These are phyloP conservation scores for Heteromurus nitidus DNA, from an alignment of 2,888 invertebrate genomes.

Conservation along the genomic window DNA sequence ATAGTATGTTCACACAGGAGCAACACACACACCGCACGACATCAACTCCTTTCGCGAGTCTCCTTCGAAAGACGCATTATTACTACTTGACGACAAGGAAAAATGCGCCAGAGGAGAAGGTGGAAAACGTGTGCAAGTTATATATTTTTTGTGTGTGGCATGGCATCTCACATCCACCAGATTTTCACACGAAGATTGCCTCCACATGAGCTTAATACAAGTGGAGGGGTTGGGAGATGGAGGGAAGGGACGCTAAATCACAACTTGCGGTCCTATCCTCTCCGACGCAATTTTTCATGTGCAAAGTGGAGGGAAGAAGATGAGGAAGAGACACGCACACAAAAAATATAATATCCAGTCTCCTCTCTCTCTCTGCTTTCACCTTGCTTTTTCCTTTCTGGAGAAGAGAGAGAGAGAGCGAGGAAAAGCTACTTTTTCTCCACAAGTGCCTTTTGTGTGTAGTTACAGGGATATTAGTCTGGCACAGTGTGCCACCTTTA, in stretches of 20 bases:
- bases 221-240: background rate
- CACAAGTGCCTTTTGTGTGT: background rate
- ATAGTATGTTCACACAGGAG: background rate
- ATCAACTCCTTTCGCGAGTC: background rate
- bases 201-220: conserved; percentile 39
- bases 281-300: conserved; percentile 47
- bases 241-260: conserved; percentile 49
- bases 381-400: conserved; percentile 7
- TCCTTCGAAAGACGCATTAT: conserved; percentile 52
- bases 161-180: conserved; percentile 9
- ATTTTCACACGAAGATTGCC: conserved; percentile 57
- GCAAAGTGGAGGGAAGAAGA: conserved; percentile 20
- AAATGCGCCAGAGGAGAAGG: background rate
- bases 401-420: background rate
- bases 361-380: no score
- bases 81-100: conserved; percentile 50
- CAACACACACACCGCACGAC: background rate
- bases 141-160: no score
- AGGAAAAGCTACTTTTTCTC: background rate
- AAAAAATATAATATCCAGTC: no score
- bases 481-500: background rate
- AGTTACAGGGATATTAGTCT: background rate
- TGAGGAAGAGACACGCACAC: conserved; percentile 49
- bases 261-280: conserved; percentile 52
- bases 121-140: background rate